Conservation (phyloP, 2,888 invertebrate genomes). For the Calliopum simillimum region DNA sequence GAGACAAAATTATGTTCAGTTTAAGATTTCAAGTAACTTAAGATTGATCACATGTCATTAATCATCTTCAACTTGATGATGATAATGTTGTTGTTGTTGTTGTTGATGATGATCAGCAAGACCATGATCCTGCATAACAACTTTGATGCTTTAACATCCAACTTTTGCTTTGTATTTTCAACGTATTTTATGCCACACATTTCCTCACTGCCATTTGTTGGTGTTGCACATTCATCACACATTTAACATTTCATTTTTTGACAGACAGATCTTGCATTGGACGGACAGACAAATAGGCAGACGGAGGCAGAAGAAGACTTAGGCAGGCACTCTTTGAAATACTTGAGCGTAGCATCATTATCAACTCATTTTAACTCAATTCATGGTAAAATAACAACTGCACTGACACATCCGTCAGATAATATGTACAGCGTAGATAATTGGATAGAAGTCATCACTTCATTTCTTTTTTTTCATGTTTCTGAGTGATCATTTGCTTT, state of each 20-base stretch:
- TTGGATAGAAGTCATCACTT: slow-evolving; percentile 29
- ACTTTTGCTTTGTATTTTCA: background rate
- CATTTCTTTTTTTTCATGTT: too few species aligned
- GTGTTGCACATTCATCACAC: slow-evolving; percentile 5
- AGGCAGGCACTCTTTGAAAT: background rate
- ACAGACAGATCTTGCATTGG: slow-evolving; percentile 2
- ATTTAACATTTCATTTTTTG: background rate
- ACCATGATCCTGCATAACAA: background rate
- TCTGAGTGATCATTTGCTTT: too few species aligned
- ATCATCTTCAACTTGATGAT: slow-evolving; percentile 21
- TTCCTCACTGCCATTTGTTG: too few species aligned
- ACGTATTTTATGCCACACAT: slow-evolving; percentile 6
- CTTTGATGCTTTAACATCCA: background rate
- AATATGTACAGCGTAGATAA: slow-evolving; percentile 22
- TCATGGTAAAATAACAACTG: slow-evolving; percentile 13
- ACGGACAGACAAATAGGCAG: too few species aligned
- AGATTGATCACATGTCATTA: slow-evolving; percentile 23
- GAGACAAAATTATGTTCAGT: background rate
- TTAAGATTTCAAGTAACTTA: background rate
- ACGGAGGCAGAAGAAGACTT: too few species aligned
- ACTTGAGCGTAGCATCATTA: slow-evolving; percentile 23
- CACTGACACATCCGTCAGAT: slow-evolving; percentile 24
- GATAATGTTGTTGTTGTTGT: background rate
- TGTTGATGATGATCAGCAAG: background rate
- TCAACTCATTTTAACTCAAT: slow-evolving; percentile 24